These are phyloP conservation scores for Beroe ovata DNA, from an alignment of 37 sponge, comb jelly and placozoan species.

Conservation along the genomic window DNA sequence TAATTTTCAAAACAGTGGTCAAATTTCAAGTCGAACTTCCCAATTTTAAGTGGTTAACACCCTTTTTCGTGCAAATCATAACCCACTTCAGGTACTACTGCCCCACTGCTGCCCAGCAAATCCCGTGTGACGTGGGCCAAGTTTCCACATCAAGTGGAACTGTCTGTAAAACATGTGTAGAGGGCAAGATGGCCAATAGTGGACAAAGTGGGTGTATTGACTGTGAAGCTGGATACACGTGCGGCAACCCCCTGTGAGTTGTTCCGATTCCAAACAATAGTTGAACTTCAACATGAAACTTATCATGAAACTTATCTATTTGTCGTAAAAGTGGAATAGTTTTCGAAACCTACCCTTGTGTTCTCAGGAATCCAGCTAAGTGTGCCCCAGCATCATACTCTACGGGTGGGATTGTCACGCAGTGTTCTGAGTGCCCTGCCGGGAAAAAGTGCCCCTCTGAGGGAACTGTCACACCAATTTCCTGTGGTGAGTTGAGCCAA, in stretches of 20 bases:
- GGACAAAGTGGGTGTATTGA: background rate
- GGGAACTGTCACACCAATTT: background rate
- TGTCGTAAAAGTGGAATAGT: no score
- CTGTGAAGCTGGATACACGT: background rate
- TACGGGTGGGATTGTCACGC: background rate
- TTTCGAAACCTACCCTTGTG: background rate
- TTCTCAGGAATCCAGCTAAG: background rate
- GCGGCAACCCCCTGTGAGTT: constrained; percentile 9
- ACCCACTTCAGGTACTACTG: constrained; percentile 29
- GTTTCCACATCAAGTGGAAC: background rate
- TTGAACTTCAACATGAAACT: no score
- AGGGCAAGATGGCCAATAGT: background rate
- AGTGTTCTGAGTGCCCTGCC: constrained; percentile 15
- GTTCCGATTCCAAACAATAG: no score
- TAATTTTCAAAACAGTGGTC: background rate
- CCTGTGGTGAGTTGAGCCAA: background rate
- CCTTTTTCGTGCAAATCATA: no score
- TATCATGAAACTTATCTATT: no score
- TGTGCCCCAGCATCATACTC: constrained; percentile 4
- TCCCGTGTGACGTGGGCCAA: background rate
- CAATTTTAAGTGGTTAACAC: no score
- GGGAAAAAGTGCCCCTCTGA: background rate
- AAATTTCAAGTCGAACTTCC: no score
- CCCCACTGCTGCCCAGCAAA: constrained; percentile 14
- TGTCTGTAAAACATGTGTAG: background rate